Evolutionary conservation across 2,888 invertebrate genomes (phyloP).

Genomic region (Drosophila histrio): DNA sequence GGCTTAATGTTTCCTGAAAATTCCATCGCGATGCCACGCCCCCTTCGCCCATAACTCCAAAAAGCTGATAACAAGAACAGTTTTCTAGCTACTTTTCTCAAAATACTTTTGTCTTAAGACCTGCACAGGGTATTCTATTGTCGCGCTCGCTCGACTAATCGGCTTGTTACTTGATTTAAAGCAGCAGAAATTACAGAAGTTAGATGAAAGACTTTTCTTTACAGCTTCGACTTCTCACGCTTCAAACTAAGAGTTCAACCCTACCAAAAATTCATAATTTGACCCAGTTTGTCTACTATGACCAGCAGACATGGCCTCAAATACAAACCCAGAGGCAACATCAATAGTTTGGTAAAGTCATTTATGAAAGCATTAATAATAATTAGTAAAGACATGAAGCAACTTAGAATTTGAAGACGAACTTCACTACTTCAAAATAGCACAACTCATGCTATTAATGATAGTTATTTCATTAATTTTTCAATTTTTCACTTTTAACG

Average conservation of each 20-base stretch:
- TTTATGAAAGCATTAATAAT: constrained; percentile 70
- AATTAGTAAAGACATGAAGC: constrained; percentile 57
- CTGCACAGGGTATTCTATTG: too few species aligned
- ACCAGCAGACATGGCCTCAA: constrained; percentile 6
- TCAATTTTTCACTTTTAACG: constrained; percentile 10
- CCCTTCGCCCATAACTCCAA: too few species aligned
- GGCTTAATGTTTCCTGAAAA: too few species aligned
- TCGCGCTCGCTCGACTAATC: too few species aligned
- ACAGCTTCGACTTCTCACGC: neutral
- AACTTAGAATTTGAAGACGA: constrained; percentile 18
- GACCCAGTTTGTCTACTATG: constrained; percentile 1
- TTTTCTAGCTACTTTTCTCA: too few species aligned
- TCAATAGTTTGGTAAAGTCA: constrained; percentile 12
- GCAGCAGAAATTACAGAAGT: neutral
- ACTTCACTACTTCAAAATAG: neutral
- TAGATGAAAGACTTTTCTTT: neutral
- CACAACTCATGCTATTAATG: constrained; percentile 44
- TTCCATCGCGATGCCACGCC: too few species aligned
- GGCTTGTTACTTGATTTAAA: too few species aligned
- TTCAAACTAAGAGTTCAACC: neutral
- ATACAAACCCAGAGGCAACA: constrained; percentile 14
- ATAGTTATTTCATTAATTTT: constrained; percentile 33
- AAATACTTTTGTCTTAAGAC: too few species aligned
- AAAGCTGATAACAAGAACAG: too few species aligned
- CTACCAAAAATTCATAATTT: neutral